A percentile compares a stretch with the other conserved stretches of the same genome.
Conservation (phyloP, 30 jellyfish, hydroid and myxozoan genomes). For the Turritopsis dohrnii region DNA sequence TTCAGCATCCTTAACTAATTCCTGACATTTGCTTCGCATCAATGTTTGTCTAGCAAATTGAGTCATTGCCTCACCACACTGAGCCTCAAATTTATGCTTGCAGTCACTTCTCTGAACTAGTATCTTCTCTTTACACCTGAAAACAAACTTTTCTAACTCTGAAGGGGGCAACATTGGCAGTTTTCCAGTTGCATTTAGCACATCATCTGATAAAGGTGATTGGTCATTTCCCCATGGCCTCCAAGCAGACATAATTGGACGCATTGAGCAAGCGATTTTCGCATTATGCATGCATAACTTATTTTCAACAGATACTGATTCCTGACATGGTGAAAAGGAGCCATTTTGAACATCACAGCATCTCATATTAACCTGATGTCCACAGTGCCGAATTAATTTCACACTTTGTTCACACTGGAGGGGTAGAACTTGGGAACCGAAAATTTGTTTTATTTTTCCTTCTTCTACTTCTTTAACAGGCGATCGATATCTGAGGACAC, state of each 20-base stretch:
- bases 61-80: constrained; percentile 7
- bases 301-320: neutral
- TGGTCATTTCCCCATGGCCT: constrained; percentile 3
- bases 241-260: constrained; percentile 4
- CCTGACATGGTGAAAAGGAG: neutral
- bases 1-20: neutral
- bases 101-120: constrained; percentile 9
- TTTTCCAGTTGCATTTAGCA: neutral
- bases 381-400: constrained; percentile 5
- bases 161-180: neutral
- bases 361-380: neutral
- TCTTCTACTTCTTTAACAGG: constrained; percentile 10
- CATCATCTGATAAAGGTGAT: neutral
- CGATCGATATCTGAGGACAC: neutral
- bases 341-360: neutral
- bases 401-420: neutral
- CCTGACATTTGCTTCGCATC: neutral
- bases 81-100: neutral
- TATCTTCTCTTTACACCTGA: constrained; percentile 12
- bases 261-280: neutral
- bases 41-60: neutral
- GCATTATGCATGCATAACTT: neutral
- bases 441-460: neutral
- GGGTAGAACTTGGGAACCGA: neutral
- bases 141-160: neutral